A percentile compares a stretch with the other conserved stretches of the same genome.
Evolutionary conservation across 1,140 invertebrate species (phyloP).

Genomic region (Diorhabda sublineata): DNA sequence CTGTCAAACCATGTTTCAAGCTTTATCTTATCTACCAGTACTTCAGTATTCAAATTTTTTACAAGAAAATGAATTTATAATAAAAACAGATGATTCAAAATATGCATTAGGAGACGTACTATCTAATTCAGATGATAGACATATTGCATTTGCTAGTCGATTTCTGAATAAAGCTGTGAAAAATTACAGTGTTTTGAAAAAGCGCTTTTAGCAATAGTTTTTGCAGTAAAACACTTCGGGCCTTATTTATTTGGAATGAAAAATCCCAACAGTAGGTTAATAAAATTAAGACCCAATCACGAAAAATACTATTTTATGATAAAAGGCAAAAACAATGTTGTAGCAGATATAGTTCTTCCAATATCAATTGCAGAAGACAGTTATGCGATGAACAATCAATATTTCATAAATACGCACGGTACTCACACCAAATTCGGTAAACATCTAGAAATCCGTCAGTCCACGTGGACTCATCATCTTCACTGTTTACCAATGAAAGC

Average conservation of each 20-base stretch:
- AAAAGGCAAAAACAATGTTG: conserved; percentile 19
- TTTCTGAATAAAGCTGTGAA: conserved; percentile 14
- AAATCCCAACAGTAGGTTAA: conserved; percentile 16
- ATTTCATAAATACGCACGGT: too few relatives aligned
- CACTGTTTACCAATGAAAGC: too few relatives aligned
- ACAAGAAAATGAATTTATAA: conserved; percentile 13
- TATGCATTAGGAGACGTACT: conserved; percentile 2
- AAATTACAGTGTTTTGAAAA: conserved; percentile 19
- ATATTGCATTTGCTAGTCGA: conserved; percentile 5
- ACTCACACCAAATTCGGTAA: neutral
- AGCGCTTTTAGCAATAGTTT: conserved; percentile 12
- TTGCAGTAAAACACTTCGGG: conserved; percentile 7
- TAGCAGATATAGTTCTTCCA: neutral
- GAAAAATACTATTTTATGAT: conserved; percentile 19
- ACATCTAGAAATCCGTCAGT: neutral
- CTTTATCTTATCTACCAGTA: conserved; percentile 38
- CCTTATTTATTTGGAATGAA: conserved; percentile 20
- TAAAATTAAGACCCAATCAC: conserved; percentile 13
- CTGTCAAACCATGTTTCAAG: neutral
- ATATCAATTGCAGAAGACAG: too few relatives aligned
- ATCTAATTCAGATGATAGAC: conserved; percentile 11
- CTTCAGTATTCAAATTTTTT: conserved; percentile 44
- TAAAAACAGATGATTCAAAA: conserved; percentile 11
- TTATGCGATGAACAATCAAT: too few relatives aligned
- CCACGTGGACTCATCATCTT: too few relatives aligned